These are phyloP conservation scores for Rhingia rostrata DNA, from an alignment of 2,888 invertebrate genomes.

Conservation along the genomic window DNA sequence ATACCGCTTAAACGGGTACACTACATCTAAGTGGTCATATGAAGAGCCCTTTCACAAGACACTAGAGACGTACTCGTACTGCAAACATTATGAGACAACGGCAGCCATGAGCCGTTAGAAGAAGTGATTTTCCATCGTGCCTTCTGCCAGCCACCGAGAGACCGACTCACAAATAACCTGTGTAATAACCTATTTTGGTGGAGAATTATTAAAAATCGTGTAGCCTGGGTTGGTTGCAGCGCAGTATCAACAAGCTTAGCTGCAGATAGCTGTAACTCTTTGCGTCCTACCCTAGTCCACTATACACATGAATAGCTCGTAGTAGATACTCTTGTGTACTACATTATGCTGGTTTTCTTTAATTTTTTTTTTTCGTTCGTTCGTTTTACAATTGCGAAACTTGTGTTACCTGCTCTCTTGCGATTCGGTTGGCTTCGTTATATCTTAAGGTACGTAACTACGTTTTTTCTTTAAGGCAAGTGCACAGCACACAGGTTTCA, in stretches of 20 bases:
- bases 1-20: conserved; percentile 29
- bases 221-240: conserved; percentile 66
- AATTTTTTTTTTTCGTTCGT: conserved; percentile 3
- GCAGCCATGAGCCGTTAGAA: conserved; percentile 61
- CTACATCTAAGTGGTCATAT: conserved; percentile 58
- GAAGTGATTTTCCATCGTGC: conserved; percentile 57
- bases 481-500: conserved; percentile 64
- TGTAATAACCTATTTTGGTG: conserved; percentile 73
- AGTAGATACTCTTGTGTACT: conserved; percentile 53
- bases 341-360: conserved; percentile 17
- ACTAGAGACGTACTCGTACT: conserved; percentile 25
- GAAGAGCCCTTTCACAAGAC: conserved; percentile 72
- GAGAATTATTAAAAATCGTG: conserved; percentile 74
- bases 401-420: conserved; percentile 71
- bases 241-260: conserved; percentile 43
- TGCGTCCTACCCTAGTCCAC: conserved; percentile 55
- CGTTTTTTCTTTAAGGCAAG: conserved; percentile 51
- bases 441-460: conserved; percentile 16
- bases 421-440: conserved; percentile 58
- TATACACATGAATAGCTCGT: conserved; percentile 45
- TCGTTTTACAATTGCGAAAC: conserved; percentile 63
- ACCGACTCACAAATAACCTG: conserved; percentile 58
- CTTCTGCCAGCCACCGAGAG: conserved; percentile 23
- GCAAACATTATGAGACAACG: conserved; percentile 5
- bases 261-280: conserved; percentile 70